Evolutionary conservation across 1,140 invertebrate species (phyloP), one percentile per base, ranked within the genome.

Genomic region (Lanistes nyassanus): DNA sequence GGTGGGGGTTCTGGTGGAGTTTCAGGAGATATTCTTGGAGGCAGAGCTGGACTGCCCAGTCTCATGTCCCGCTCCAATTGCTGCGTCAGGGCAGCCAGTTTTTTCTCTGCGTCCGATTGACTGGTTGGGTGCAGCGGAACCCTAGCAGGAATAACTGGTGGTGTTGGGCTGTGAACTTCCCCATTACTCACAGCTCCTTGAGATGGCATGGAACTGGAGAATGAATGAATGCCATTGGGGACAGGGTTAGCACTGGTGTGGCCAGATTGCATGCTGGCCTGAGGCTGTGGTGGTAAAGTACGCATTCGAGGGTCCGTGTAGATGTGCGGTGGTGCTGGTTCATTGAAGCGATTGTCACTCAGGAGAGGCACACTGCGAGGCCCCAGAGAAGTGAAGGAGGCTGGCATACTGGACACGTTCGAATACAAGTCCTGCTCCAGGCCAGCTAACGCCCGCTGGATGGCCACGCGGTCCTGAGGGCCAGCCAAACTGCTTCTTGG

Each of bases 51-150:
- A 23, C 81, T 74, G 16, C 78, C 74, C 29, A 84, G 78, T 39
- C 78, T 75, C 79, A 87, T 82, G 79, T 89, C 88, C 55, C 86
- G 82, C 73, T 89, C 87, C 39, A 90, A 81, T 79, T 90, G 86
- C 71, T 89, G 84, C 1, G 89, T 90, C 53, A 90, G 82, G 53
- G 84, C 88, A n/a, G 89, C 88, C 55, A 90, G 78, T 76, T 87
- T 88, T 76, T 84, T 82, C 79, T 90, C 89, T 16, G 86, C 87
- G 66, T 90, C 90, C 64, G 85, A 62, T 81, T 85, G 95, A 31
- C 96, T 93, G 90, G 94, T 96, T 80, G 95, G 96, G 3, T 95
- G 95, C 65, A 97, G 93, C 93, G 85, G 86, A 39, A 86, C 79
- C 51, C 84, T 65, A 13, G 83, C 83, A 77, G 85, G 85, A 62